A percentile compares a stretch with the other conserved stretches of the same genome.
phyloP scores from a whole-genome alignment of 2,888 invertebrate species.

The Hesperia comma region DNA sequence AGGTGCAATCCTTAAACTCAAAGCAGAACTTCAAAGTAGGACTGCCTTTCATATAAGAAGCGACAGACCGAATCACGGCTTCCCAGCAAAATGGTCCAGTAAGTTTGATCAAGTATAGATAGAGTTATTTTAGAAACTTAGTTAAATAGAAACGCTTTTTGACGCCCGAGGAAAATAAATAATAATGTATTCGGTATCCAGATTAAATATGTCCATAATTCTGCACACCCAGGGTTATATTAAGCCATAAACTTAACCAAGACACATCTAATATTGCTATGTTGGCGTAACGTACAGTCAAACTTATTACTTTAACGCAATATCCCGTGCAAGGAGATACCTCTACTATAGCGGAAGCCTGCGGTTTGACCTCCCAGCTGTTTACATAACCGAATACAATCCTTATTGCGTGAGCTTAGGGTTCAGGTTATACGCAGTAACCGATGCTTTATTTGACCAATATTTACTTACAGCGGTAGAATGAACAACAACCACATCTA shows the following conservation, averaged over 20 bases:
- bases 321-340: slow-evolving; percentile 54
- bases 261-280: slow-evolving; percentile 5
- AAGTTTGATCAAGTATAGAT: too few species aligned
- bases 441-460: slow-evolving; percentile 39
- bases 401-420: slow-evolving; percentile 47
- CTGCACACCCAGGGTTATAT: not conserved
- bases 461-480: slow-evolving; percentile 16
- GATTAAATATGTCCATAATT: not conserved
- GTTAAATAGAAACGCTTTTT: too few species aligned
- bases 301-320: slow-evolving; percentile 23
- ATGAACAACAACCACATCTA: slow-evolving; percentile 20
- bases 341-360: slow-evolving; percentile 60
- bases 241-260: slow-evolving; percentile 13
- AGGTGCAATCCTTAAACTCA: too few species aligned
- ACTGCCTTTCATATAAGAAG: too few species aligned
- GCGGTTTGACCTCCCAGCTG: slow-evolving; percentile 40
- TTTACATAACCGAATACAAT: slow-evolving; percentile 42
- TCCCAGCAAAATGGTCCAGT: too few species aligned
- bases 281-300: slow-evolving; percentile 12
- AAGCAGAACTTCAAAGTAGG: too few species aligned
- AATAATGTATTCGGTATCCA: not conserved
- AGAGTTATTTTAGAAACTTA: too few species aligned
- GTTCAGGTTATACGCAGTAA: slow-evolving; percentile 42
- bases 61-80: too few species aligned
- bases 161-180: too few species aligned